Conservation (phyloP, 1,140 invertebrate species). For the Heliconius melpomene region DNA sequence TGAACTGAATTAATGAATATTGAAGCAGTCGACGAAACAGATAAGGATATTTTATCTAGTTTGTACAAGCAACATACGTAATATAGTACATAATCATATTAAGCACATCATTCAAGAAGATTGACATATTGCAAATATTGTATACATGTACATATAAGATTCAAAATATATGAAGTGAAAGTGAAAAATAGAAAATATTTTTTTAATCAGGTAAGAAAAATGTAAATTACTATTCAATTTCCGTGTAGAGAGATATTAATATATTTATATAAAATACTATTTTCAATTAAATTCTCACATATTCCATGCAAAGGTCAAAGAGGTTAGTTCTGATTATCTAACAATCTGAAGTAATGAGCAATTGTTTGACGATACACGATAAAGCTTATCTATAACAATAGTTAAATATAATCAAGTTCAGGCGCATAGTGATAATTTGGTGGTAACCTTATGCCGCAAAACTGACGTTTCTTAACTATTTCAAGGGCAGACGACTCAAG, state of each 20-base stretch:
- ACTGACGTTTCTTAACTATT: constrained; percentile 55
- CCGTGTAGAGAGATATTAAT: neutral
- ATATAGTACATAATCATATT: constrained; percentile 48
- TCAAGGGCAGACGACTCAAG: constrained; percentile 73
- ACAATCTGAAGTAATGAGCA: constrained; percentile 41
- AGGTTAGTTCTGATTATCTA: constrained; percentile 74
- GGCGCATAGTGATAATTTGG: neutral
- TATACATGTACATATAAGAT: neutral
- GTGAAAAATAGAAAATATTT: neutral
- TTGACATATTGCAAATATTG: constrained; percentile 42
- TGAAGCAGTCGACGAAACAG: constrained; percentile 65
- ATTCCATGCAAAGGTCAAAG: constrained; percentile 58
- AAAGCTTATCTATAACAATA: constrained; percentile 11
- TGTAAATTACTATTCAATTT: constrained; percentile 17
- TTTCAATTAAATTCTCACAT: constrained; percentile 12
- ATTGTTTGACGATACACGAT: constrained; percentile 1
- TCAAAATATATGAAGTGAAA: neutral
- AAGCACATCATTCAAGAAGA: constrained; percentile 50
- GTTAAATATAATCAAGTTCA: constrained; percentile 19
- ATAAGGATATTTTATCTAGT: constrained; percentile 72
- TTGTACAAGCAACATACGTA: constrained; percentile 55
- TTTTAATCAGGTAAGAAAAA: constrained; percentile 37
- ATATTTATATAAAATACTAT: neutral
- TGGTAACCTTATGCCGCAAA: constrained; percentile 29
- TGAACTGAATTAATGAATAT: constrained; percentile 66